A percentile compares a stretch with the other conserved stretches of the same genome.
phyloP scores from a whole-genome alignment of 2,888 invertebrate genomes.

The Nomada goodeniana region DNA sequence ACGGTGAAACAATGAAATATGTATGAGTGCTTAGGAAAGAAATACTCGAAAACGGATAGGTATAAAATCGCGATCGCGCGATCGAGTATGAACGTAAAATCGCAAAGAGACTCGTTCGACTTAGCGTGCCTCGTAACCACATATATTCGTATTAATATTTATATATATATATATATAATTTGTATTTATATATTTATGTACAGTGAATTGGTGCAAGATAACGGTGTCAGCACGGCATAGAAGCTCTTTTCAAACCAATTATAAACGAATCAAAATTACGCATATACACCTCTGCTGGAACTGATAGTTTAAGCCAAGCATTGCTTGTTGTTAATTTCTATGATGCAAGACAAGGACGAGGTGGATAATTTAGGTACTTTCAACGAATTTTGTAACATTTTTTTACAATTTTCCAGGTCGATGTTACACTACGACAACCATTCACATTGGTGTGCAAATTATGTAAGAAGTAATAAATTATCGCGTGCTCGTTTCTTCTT shows the following conservation, averaged over 20 bases:
- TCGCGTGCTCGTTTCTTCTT: not conserved
- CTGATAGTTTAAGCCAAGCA: not conserved
- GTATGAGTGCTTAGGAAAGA: slow-evolving; percentile 19
- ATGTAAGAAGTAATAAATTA: not conserved
- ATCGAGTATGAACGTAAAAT: slow-evolving; percentile 20
- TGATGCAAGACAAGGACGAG: not conserved
- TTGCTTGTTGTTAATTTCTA: not conserved
- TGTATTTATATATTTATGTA: slow-evolving; percentile 83
- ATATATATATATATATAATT: slow-evolving; percentile 71
- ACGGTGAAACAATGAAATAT: slow-evolving; percentile 1
- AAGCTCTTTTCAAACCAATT: slow-evolving; percentile 12
- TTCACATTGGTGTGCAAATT: not conserved
- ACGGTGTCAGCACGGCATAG: slow-evolving; percentile 44
- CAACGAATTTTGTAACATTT: not conserved
- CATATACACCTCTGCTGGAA: not conserved
- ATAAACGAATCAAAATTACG: slow-evolving; percentile 47
- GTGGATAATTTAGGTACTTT: not conserved
- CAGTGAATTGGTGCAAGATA: slow-evolving; percentile 75
- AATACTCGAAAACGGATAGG: slow-evolving; percentile 7
- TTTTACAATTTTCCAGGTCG: not conserved
- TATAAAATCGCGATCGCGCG: not conserved
- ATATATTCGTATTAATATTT: slow-evolving; percentile 76
- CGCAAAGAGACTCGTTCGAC: slow-evolving; percentile 70
- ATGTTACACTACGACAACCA: not conserved
- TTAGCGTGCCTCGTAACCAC: slow-evolving; percentile 77